A percentile compares a stretch with the other conserved stretches of the same genome.
phyloP scores from a whole-genome alignment of 2,888 invertebrate species.

The Pseudococcus longispinus region DNA sequence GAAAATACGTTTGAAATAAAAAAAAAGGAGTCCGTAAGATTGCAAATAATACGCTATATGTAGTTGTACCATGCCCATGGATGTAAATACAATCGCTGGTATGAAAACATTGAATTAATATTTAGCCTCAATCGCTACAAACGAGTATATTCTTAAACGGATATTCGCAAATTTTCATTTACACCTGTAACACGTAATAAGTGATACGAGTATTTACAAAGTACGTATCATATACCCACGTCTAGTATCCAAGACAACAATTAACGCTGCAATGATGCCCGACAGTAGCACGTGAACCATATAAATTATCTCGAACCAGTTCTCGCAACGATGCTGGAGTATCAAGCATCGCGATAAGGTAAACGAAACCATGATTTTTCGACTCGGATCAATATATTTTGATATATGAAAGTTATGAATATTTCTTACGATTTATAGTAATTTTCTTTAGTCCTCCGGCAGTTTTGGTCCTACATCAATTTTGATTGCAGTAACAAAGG shows the following conservation, averaged over 20 bases:
- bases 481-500: constrained; percentile 43
- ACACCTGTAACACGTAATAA: not conserved
- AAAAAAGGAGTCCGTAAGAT: not conserved
- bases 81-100: not conserved
- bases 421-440: constrained; percentile 8
- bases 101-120: not conserved
- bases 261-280: constrained; percentile 11
- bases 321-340: not conserved
- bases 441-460: not conserved
- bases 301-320: constrained; percentile 3
- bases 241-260: constrained; percentile 15
- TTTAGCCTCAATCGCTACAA: not conserved
- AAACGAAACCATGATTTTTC: constrained; percentile 21
- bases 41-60: not conserved
- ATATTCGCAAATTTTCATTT: constrained; percentile 8
- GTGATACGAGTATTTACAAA: not conserved
- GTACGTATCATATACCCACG: not conserved
- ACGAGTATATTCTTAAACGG: not conserved
- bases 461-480: constrained; percentile 32
- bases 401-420: constrained; percentile 29
- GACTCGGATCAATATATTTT: constrained; percentile 15
- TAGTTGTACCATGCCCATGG: not conserved
- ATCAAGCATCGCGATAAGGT: not conserved
- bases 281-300: constrained; percentile 9
- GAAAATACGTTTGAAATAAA: not conserved